Conservation (phyloP, 2,888 invertebrate genomes). For the Bimastos eiseni region DNA sequence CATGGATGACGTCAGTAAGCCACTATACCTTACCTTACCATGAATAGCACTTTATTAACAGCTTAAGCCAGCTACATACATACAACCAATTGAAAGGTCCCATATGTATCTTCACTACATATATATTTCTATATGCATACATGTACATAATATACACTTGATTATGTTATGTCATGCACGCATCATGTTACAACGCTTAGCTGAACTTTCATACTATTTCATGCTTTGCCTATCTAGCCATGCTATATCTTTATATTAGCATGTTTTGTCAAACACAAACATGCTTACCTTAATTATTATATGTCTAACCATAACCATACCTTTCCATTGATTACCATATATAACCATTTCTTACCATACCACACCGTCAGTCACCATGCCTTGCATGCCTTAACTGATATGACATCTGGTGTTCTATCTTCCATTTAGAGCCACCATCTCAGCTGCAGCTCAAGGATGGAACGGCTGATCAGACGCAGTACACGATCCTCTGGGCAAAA, state of each 20-base stretch:
- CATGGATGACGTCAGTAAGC: conserved; percentile 41
- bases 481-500: conserved; percentile 46
- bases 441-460: conserved; percentile 27
- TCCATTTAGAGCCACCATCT: background rate
- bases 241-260: background rate
- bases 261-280: background rate
- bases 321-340: background rate
- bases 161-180: no score
- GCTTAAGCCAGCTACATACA: background rate
- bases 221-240: background rate
- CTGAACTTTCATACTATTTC: background rate
- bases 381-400: background rate
- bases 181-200: no score
- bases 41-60: background rate
- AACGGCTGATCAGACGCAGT: conserved; percentile 34
- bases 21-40: background rate
- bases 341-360: background rate
- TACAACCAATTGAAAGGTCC: background rate
- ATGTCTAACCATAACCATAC: background rate
- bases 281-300: background rate
- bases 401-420: background rate
- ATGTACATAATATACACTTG: no score
- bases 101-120: no score
- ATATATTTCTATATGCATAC: no score
- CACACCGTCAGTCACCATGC: background rate